Evolutionary conservation across 1,140 invertebrate species (phyloP).

Genomic region (Doryteuthis pealeii): DNA sequence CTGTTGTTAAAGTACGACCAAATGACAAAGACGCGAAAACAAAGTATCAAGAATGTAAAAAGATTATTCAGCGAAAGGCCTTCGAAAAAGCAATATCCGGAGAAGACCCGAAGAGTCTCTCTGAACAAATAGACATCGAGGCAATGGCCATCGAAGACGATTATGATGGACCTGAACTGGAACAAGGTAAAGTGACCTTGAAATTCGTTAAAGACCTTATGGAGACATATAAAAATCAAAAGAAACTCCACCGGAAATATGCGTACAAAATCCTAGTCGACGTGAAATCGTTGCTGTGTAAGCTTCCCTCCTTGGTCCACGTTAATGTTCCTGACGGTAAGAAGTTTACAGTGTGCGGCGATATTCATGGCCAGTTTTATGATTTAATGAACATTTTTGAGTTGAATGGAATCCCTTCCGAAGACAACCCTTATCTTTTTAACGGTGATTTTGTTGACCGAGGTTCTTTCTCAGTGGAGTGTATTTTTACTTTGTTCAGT

Average conservation of each 20-base stretch:
- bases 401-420: constrained; percentile 92
- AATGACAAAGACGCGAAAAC: constrained; percentile 91
- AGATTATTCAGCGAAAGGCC: constrained; percentile 90
- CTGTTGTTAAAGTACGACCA: constrained; percentile 85
- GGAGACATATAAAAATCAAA: constrained; percentile 87
- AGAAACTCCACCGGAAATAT: constrained; percentile 94
- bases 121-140: constrained; percentile 85
- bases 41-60: constrained; percentile 94
- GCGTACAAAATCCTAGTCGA: constrained; percentile 97
- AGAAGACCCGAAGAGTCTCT: constrained; percentile 85
- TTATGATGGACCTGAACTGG: constrained; percentile 88
- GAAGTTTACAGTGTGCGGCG: constrained; percentile 99
- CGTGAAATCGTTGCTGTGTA: constrained; percentile 81
- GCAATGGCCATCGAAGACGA: constrained; percentile 92
- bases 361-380: constrained; percentile 99
- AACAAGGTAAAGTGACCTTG: constrained; percentile 79
- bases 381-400: constrained; percentile 98
- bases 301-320: constrained; percentile 86
- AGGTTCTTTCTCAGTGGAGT: constrained; percentile 98
- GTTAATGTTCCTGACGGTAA: constrained; percentile 80
- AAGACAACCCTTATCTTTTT: constrained; percentile 96
- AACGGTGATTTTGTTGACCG: constrained; percentile 99
- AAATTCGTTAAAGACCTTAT: constrained; percentile 77
- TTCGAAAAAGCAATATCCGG: constrained; percentile 97
- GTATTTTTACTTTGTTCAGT: constrained; percentile 96